phyloP scores from a whole-genome alignment of 2,888 invertebrate genomes.

The Catocala sponsa region DNA sequence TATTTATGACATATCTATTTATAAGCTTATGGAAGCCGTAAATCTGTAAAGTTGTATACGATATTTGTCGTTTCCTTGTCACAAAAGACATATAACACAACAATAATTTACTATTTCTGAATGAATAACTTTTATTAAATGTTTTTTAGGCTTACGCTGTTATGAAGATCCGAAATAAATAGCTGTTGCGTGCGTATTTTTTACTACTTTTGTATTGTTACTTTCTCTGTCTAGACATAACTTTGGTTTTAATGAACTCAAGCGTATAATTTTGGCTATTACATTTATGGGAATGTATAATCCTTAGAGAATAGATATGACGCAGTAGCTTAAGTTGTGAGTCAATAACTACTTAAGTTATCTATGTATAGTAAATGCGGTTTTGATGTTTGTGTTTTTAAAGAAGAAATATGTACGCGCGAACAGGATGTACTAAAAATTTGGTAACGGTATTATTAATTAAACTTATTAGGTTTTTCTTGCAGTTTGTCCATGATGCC shows the following conservation, averaged over 20 bases:
- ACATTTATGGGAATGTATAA: not conserved
- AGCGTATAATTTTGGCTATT: constrained; percentile 37
- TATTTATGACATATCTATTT: not conserved
- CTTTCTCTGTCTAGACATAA: constrained; percentile 26
- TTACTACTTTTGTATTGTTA: constrained; percentile 26
- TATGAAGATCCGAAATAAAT: constrained; percentile 41
- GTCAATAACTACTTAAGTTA: too few relatives aligned
- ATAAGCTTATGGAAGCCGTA: constrained; percentile 8
- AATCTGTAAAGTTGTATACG: constrained; percentile 41
- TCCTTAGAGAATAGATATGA: too few relatives aligned
- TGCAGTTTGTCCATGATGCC: too few relatives aligned
- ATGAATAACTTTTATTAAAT: constrained; percentile 47
- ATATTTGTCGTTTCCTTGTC: constrained; percentile 40
- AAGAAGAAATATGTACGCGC: too few relatives aligned
- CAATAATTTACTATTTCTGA: constrained; percentile 47
- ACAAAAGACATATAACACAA: constrained; percentile 36
- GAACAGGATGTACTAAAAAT: too few relatives aligned
- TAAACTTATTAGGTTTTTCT: too few relatives aligned
- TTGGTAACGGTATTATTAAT: too few relatives aligned
- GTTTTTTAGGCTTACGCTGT: constrained; percentile 31
- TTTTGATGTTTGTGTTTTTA: too few relatives aligned
- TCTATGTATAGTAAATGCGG: too few relatives aligned
- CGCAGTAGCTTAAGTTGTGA: too few relatives aligned
- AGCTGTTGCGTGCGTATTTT: constrained; percentile 40
- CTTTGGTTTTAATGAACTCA: constrained; percentile 27